Percentiles rank a stretch among this genome's conserved stretches.
Conservation (phyloP, 2,888 invertebrate genomes). For the Petrolisthes manimaculis region DNA sequence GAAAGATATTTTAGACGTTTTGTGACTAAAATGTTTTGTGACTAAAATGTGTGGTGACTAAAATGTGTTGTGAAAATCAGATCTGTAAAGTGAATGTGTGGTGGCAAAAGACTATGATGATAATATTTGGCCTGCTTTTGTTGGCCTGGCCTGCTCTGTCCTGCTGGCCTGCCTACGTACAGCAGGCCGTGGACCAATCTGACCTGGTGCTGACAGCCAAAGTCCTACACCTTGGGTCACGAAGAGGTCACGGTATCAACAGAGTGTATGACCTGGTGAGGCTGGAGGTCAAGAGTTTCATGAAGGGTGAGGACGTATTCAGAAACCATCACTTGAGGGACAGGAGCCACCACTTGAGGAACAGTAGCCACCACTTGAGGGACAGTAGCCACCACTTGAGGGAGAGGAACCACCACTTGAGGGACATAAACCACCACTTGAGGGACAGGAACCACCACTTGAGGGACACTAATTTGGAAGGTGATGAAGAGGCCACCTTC, state of each 20-base stretch:
- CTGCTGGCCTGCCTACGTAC: slow-evolving; percentile 48
- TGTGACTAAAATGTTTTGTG: too few species aligned
- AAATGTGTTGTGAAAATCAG: too few species aligned
- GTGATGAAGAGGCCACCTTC: slow-evolving; percentile 31
- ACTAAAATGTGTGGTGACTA: too few species aligned
- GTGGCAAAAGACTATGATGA: background rate
- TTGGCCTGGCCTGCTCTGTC: slow-evolving; percentile 23
- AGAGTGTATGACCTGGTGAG: slow-evolving; percentile 18
- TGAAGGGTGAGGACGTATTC: slow-evolving; percentile 34
- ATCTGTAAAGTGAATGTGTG: slow-evolving; percentile 4
- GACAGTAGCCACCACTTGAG: background rate
- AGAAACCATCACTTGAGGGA: background rate
- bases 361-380: background rate
- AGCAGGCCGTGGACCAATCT: slow-evolving; percentile 35
- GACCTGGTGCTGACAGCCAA: slow-evolving; percentile 46
- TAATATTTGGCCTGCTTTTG: slow-evolving; percentile 1
- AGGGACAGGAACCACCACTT: background rate
- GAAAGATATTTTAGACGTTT: too few species aligned
- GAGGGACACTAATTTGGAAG: background rate
- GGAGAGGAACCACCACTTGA: background rate
- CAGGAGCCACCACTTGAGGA: background rate
- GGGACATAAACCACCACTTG: background rate
- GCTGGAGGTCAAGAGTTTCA: slow-evolving; percentile 31
- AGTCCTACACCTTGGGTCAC: slow-evolving; percentile 33
- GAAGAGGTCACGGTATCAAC: slow-evolving; percentile 24